Base-by-base conservation (phyloP, 1,140 invertebrate genomes). In the Zaprionus tsacasi region DNA sequence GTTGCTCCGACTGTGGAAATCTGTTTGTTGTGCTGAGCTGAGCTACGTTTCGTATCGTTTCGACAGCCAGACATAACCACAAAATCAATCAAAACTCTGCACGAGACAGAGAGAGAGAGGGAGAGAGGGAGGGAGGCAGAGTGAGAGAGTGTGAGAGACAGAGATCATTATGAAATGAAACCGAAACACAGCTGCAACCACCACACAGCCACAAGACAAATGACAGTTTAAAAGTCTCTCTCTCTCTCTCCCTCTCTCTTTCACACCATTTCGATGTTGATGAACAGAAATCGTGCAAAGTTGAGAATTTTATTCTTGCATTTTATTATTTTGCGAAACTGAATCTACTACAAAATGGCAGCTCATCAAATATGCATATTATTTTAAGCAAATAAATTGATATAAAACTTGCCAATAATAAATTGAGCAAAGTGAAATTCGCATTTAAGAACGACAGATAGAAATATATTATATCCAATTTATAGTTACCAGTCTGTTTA, bases 31-130 rank as follows among this genome's bases (percentile, higher is more conserved):
- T 30, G 27, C 27, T 21, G 21, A 21, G 21, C 21, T 21, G 21
- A 21, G 21, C 21, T 63, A 4, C 54, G 11, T 40, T 3, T 12
- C 13, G 45, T 8, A 21, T 67, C 61, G 55, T 10, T 30, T 60
- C 67, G 57, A 25, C 65, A 61, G 38, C 68, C 68, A 58, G 73
- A 64, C 52, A 60, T 56, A 55, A 83, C 83, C 83, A 78, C 83
- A 87, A 80, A 87, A 89, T 88, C 85, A 88, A 87, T 87, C 83
- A 72, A 71, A 74, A 71, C 65, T 56, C 70, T 48, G 56, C 73
- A 82, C 55, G 52, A 71, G 68, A 45, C n/a, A n/a, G 0, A 15
- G 6, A 2, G 0, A 43, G n/a, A 15, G 33, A 15, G 40, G 15
- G 2, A 1, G 40, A n/a, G 0, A 45, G 3, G 21, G 2, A 21